A percentile compares a stretch with the other conserved stretches of the same genome.
Evolutionary conservation across 1,140 invertebrate genomes (phyloP).

Genomic region (Drosophila ambigua): DNA sequence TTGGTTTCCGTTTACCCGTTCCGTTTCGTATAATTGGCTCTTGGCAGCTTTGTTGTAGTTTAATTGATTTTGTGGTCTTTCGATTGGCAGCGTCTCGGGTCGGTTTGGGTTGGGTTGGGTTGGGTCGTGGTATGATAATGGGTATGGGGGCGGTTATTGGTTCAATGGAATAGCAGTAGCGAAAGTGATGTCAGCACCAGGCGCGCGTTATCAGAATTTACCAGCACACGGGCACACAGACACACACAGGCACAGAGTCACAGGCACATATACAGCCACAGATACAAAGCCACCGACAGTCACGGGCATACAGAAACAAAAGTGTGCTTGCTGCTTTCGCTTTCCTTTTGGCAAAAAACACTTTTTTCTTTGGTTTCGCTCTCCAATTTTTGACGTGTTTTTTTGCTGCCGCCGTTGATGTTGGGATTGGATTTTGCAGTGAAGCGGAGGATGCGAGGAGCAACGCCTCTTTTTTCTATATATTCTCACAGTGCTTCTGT

Average conservation of each 20-base stretch:
- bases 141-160: conserved; percentile 7
- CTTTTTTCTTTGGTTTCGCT: conserved; percentile 18
- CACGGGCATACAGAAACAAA: conserved; percentile 13
- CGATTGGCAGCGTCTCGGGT: conserved; percentile 41
- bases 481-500: background rate
- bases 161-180: conserved; percentile 33
- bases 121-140: background rate
- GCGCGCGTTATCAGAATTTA: conserved; percentile 48
- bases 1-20: conserved; percentile 1
- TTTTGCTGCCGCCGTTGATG: conserved; percentile 1
- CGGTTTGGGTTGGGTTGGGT: background rate
- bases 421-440: too few species aligned
- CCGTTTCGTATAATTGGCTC: conserved; percentile 32
- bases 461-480: conserved; percentile 42
- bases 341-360: conserved; percentile 40
- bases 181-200: conserved; percentile 69
- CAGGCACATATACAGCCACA: background rate
- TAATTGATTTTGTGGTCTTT: conserved; percentile 56
- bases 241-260: conserved; percentile 22
- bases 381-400: background rate
- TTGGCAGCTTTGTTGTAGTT: conserved; percentile 64
- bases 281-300: background rate
- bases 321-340: conserved; percentile 32
- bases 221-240: background rate
- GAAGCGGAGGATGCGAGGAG: background rate